Conservation (phyloP, 2,797 vertebrate genomes). For the Liparis tanakae region DNA sequence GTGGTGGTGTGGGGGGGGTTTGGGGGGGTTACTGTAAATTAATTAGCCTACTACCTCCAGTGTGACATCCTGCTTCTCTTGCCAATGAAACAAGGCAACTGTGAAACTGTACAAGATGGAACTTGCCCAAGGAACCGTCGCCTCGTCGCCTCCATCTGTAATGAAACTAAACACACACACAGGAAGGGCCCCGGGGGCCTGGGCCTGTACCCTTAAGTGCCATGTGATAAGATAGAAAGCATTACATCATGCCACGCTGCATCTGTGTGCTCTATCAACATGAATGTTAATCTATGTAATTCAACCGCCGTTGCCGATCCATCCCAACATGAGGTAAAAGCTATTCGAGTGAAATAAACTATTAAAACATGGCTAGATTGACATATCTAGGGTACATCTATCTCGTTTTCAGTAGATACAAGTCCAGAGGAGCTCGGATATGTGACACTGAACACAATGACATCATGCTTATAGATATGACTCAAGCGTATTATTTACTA, state of each 20-base stretch:
- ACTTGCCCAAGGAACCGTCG: conserved; percentile 27
- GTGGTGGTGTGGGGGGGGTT: too few relatives aligned
- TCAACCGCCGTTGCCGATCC: conserved; percentile 33
- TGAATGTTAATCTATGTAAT: conserved; percentile 43
- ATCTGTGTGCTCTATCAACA: conserved; percentile 38
- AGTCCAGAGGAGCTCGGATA: conserved; percentile 19
- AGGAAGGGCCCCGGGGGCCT: conserved; percentile 4
- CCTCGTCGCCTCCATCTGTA: conserved; percentile 28
- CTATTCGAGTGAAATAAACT: conserved; percentile 48
- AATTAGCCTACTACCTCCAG: conserved; percentile 47
- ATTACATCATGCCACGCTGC: conserved; percentile 40
- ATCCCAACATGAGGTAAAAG: conserved; percentile 23
- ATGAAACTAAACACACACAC: conserved; percentile 36
- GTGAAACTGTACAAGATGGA: conserved; percentile 35
- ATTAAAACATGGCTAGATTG: conserved; percentile 30
- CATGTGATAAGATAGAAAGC: conserved; percentile 45
- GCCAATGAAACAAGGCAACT: conserved; percentile 40
- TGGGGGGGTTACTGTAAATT: conserved; percentile 27
- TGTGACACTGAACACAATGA: conserved; percentile 41
- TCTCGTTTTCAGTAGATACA: conserved; percentile 24
- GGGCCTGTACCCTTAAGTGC: conserved; percentile 32
- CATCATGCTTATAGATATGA: conserved; percentile 32
- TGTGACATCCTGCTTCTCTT: conserved; percentile 46
- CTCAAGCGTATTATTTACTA: background rate
- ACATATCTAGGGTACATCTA: conserved; percentile 42